Evolutionary conservation across 37 sponge, comb jelly and placozoan species (phyloP), one percentile per base, ranked within the genome.

Genomic region (Diacarnus erythraeanus): DNA sequence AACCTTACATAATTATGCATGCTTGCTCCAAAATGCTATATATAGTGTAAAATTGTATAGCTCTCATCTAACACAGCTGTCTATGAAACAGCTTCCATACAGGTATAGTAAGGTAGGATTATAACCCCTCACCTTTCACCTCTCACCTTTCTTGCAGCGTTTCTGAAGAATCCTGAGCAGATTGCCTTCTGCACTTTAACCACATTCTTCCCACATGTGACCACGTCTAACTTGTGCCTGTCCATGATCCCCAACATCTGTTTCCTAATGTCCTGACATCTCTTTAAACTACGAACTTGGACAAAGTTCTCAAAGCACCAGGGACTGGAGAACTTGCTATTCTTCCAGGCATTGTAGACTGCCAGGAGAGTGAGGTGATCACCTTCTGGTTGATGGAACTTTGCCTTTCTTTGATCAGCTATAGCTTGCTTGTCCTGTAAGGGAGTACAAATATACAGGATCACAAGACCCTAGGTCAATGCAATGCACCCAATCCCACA

Each of bases 231-330:
- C 80, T 98, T 98, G 77, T 98, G 98, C 43, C 91, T 51, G 78
- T 98, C 98, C 98, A 98, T 98, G n/a, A 98, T 98, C 10, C 98
- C 98, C 71, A 98, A 63, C 94, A 98, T 91, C 77, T 98, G 98
- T 57, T 95, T 98, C 58, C 98, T 72, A 10, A 98, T 86, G 72
- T 98, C 98, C 72, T 98, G 96, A 29, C 94, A 91, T 34, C 77
- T 54, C 26, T 83, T 64, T 0, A 95, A 79, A n/a, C 93, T 88
- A 29, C 97, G 79, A 0, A 95, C 96, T 83, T 98, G 98, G 2
- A 98, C 86, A 74, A 98, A 98, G 84, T 98, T 95, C 85, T 98
- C 98, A 63, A 77, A 98, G 51, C 98, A 98, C 98, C 98, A 98
- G 22, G 94, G 88, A 59, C 87, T 86, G 18, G 96, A 84, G 76